These are phyloP conservation scores for Physella acuta DNA, from an alignment of 1,140 invertebrate genomes.

Conservation along the genomic window DNA sequence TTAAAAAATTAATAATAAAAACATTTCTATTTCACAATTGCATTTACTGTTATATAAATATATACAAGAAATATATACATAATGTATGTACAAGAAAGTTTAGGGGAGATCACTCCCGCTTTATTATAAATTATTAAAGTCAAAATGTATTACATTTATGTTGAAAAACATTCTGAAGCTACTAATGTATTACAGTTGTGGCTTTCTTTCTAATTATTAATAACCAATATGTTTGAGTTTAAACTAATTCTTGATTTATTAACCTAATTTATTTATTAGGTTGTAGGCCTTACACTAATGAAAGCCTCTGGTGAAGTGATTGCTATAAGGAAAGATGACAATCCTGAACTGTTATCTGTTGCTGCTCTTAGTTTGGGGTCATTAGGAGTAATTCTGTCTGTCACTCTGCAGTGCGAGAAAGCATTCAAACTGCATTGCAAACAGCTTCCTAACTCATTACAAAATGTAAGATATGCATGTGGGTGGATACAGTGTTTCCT, in stretches of 20 bases:
- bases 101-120: no score
- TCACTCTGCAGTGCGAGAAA: conserved; percentile 55
- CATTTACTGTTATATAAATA: no score
- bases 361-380: conserved; percentile 52
- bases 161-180: no score
- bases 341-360: conserved; percentile 49
- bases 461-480: conserved; percentile 47
- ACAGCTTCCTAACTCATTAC: conserved; percentile 43
- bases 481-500: no score
- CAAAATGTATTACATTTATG: no score
- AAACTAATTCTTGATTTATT: no score
- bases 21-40: no score
- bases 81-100: no score
- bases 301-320: conserved; percentile 48
- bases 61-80: no score
- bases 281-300: conserved; percentile 52
- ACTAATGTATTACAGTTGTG: no score
- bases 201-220: not conserved
- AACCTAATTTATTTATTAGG: conserved; percentile 44
- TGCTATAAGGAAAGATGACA: conserved; percentile 39
- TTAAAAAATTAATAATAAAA: no score
- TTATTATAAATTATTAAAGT: no score
- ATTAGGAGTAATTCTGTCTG: conserved; percentile 55
- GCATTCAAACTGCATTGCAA: conserved; percentile 50
- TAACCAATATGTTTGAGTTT: not conserved